Evolutionary conservation across 2,888 invertebrate genomes (phyloP).

Genomic region (Trypoxylon attenuatum): DNA sequence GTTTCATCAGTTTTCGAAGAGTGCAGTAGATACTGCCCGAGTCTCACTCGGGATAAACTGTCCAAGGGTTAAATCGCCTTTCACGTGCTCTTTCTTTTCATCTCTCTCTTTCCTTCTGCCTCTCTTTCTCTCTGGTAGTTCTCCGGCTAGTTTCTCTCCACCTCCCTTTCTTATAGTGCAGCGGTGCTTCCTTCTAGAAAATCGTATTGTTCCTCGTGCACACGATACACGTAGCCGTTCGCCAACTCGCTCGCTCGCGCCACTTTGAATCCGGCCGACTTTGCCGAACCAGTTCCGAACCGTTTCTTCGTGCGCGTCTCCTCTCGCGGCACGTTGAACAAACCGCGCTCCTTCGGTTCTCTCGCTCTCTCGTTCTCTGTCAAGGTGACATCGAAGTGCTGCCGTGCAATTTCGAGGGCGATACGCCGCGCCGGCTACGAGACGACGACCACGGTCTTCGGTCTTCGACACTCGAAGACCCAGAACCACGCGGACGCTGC

Average conservation of each 20-base stretch:
- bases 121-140: slow-evolving; percentile 8
- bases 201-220: slow-evolving; percentile 56
- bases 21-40: too few species aligned
- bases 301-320: slow-evolving; percentile 48
- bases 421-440: too few species aligned
- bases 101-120: slow-evolving; percentile 9
- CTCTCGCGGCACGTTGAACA: slow-evolving; percentile 44
- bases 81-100: slow-evolving; percentile 53
- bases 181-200: slow-evolving; percentile 47
- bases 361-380: background rate
- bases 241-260: slow-evolving; percentile 33
- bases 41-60: too few species aligned
- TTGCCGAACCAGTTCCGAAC: slow-evolving; percentile 53
- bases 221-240: too few species aligned
- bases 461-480: too few species aligned
- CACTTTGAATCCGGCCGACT: slow-evolving; percentile 50
- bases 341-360: slow-evolving; percentile 22
- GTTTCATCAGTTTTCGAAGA: too few species aligned
- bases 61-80: slow-evolving; percentile 62
- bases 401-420: slow-evolving; percentile 16
- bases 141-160: slow-evolving; percentile 6
- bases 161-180: slow-evolving; percentile 10
- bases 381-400: slow-evolving; percentile 9
- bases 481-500: too few species aligned
- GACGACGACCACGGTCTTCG: too few species aligned